These are phyloP conservation scores for Drosophila pruinosa DNA, from an alignment of 1,140 invertebrate genomes.

Conservation along the genomic window DNA sequence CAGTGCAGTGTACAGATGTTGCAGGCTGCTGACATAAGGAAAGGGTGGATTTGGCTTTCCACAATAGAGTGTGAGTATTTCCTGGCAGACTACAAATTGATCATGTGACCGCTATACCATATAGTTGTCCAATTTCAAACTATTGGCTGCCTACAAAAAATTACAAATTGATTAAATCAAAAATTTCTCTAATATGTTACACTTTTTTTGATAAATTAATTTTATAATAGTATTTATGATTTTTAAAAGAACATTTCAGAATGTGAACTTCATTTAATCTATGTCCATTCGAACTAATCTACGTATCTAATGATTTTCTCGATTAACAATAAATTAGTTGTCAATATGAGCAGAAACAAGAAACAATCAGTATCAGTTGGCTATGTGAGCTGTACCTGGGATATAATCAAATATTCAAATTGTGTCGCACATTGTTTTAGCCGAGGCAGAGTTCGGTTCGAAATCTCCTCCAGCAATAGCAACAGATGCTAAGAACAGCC, in stretches of 20 bases:
- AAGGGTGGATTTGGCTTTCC: neutral
- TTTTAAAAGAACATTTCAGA: too few species aligned
- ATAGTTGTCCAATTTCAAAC: too few species aligned
- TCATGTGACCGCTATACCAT: too few species aligned
- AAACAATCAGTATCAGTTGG: slow-evolving; percentile 18
- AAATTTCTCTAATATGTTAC: too few species aligned
- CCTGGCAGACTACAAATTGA: too few species aligned
- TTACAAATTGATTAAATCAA: too few species aligned
- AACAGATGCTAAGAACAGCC: slow-evolving; percentile 67
- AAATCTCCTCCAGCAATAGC: slow-evolving; percentile 18
- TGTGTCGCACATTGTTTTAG: slow-evolving; percentile 50
- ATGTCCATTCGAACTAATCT: neutral
- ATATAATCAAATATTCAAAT: slow-evolving; percentile 57
- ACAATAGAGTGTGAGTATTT: neutral
- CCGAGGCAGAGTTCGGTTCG: neutral
- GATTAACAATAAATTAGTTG: slow-evolving; percentile 11
- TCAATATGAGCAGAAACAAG: neutral
- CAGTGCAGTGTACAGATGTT: slow-evolving; percentile 22
- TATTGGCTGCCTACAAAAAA: too few species aligned
- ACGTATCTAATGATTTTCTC: neutral
- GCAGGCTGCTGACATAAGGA: slow-evolving; percentile 10
- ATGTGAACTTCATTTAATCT: neutral
- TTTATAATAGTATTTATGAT: too few species aligned
- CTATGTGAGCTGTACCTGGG: neutral
- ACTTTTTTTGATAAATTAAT: too few species aligned